phyloP scores from a whole-genome alignment of 1,140 invertebrate genomes.

The Bicyclus anynana region DNA sequence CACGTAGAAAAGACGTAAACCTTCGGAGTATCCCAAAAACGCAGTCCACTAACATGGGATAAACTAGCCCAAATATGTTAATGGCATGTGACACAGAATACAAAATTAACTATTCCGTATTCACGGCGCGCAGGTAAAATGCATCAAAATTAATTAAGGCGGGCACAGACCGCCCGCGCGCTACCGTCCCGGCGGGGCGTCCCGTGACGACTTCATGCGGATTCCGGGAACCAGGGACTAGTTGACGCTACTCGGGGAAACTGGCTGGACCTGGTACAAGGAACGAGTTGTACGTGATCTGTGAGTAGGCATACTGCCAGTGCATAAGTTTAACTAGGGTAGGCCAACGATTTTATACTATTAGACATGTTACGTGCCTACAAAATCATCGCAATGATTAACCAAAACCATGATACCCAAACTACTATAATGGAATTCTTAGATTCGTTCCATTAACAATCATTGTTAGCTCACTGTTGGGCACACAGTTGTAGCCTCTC shows the following conservation, averaged over 20 bases:
- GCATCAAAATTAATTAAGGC: slow-evolving; percentile 73
- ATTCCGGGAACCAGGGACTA: slow-evolving; percentile 53
- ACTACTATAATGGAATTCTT: too few species aligned
- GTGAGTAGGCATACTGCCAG: background rate
- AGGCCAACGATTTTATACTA: too few species aligned
- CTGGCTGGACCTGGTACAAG: slow-evolving; percentile 7
- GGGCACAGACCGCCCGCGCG: slow-evolving; percentile 62
- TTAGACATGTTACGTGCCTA: too few species aligned
- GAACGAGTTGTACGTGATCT: slow-evolving; percentile 2
- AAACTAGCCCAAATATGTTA: slow-evolving; percentile 26
- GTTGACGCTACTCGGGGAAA: slow-evolving; percentile 17
- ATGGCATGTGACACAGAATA: slow-evolving; percentile 24
- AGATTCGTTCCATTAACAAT: too few species aligned
- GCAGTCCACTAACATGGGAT: background rate
- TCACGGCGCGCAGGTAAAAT: slow-evolving; percentile 52
- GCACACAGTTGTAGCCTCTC: too few species aligned
- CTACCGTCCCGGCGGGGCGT: slow-evolving; percentile 55
- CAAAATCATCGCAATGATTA: too few species aligned
- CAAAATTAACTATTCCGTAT: slow-evolving; percentile 28
- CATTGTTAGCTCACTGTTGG: too few species aligned
- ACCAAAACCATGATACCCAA: too few species aligned
- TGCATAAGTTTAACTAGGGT: too few species aligned
- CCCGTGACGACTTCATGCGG: slow-evolving; percentile 68
- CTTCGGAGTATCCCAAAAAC: background rate
- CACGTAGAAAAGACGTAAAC: background rate